phyloP scores from a whole-genome alignment of 1,140 invertebrate species.

The Polypedilum vanderplanki region DNA sequence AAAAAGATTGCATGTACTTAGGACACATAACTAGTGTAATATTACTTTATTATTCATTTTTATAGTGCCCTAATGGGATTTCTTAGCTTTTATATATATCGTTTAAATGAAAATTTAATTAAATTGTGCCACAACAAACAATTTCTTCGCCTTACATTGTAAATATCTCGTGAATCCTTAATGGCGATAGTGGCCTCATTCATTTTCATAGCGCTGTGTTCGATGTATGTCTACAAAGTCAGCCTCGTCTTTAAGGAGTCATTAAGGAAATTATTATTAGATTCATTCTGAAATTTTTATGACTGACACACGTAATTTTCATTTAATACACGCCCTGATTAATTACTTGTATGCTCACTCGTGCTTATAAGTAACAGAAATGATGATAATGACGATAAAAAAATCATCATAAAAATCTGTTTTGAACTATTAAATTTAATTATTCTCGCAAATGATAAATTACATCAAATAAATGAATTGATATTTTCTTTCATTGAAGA shows the following conservation, averaged over 20 bases:
- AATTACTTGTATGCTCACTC: not conserved
- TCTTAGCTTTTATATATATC: not conserved
- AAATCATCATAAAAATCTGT: not conserved
- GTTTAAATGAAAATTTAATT: not conserved
- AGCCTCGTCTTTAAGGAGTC: not conserved
- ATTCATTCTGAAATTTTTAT: not conserved
- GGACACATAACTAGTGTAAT: not conserved
- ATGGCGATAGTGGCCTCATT: too few species aligned
- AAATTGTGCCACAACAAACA: not conserved
- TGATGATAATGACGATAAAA: not conserved
- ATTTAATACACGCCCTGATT: not conserved
- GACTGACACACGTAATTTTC: not conserved
- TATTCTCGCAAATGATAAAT: too few species aligned
- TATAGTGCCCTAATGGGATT: not conserved
- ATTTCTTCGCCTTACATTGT: too few species aligned
- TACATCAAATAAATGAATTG: too few species aligned
- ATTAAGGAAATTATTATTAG: not conserved
- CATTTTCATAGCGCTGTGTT: too few species aligned
- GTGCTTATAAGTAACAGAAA: not conserved
- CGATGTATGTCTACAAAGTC: too few species aligned
- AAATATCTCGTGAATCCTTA: too few species aligned
- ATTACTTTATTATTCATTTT: conserved; percentile 1
- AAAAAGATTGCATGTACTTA: not conserved
- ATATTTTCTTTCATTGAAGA: too few species aligned
- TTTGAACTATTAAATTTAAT: too few species aligned